Evolutionary conservation across 2,797 vertebrate species (phyloP), one percentile per base, ranked within the genome.

Genomic region (Carapus acus): DNA sequence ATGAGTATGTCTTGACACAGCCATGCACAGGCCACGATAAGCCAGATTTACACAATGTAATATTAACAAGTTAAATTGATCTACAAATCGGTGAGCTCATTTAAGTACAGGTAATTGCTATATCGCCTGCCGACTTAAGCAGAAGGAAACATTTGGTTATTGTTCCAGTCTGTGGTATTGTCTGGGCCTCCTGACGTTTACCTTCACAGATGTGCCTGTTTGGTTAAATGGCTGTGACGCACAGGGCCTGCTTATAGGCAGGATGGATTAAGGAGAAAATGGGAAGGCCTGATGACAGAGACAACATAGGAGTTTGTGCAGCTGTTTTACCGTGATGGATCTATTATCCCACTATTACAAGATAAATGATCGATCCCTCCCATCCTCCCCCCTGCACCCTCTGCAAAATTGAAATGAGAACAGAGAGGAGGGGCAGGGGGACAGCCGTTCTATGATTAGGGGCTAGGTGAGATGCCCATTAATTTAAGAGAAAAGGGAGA

Each of bases 301-400:
- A 85, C 85, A 84, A 87, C 86, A 84, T 76, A 70, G 71, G 85
- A 86, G 83, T 93, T 91, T 91, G 87, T 92, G 88, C 88, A 90
- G 91, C 90, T 92, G 89, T 93, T 95, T 93, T 91, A 90, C 91
- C 87, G 91, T 98, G 96, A 97, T 97, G 91, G 90, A 94, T 97
- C 93, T 97, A 97, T 98, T 98, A 97, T 96, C 87, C 92, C 89
- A 90, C 93, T 91, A 97, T 98, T 98, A 98, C 91, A 97, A 96
- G 93, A 96, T 94, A 95, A 97, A 98, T 97, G 93, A 93, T 92
- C 89, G 90, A 94, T 97, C 90, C 91, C 91, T 90, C 88, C 89
- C 87, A 80, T 83, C 84, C 88, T 81, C 85, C 79, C 77, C 88
- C 74, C 79, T 68, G 69, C 77, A 75, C 78, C 78, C 67, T 77